Percentiles rank a stretch among this genome's conserved stretches.
Evolutionary conservation across 2,888 invertebrate species (phyloP).

Genomic region (Philopedon plagiatum): DNA sequence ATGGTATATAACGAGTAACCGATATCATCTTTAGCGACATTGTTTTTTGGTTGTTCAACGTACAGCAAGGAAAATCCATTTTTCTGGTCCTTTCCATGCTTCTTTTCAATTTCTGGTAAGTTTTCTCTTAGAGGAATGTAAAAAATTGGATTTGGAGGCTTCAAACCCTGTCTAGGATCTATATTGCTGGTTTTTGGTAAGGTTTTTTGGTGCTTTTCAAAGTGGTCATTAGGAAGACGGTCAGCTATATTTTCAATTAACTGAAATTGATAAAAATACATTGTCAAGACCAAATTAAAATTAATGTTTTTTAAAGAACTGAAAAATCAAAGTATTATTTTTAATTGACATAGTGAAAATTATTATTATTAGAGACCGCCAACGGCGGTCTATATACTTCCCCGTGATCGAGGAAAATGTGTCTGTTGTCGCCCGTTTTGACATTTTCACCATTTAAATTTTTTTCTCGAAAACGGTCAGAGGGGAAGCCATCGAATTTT

Average conservation of each 20-base stretch:
- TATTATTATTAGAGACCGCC: too few species aligned
- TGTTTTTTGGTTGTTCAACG: slow-evolving; percentile 47
- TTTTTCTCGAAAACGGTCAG: too few species aligned
- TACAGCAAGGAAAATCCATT: slow-evolving; percentile 53
- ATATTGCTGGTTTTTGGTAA: not conserved
- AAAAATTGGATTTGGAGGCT: slow-evolving; percentile 54
- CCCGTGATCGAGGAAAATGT: too few species aligned
- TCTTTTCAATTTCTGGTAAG: slow-evolving; percentile 55
- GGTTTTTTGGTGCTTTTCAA: slow-evolving; percentile 27
- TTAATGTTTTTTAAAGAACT: too few species aligned
- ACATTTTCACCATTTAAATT: too few species aligned
- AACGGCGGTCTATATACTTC: too few species aligned
- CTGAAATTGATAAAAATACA: slow-evolving; percentile 44
- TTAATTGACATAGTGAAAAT: too few species aligned
- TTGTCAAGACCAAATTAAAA: too few species aligned
- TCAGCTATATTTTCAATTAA: slow-evolving; percentile 56
- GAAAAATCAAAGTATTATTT: too few species aligned
- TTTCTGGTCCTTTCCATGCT: not conserved
- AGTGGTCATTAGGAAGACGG: slow-evolving; percentile 55
- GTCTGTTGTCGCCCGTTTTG: too few species aligned
- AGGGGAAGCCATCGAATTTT: too few species aligned
- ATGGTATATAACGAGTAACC: slow-evolving; percentile 56
- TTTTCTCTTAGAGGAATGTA: slow-evolving; percentile 59
- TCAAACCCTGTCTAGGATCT: slow-evolving; percentile 39
- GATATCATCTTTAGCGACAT: slow-evolving; percentile 17